These are phyloP conservation scores for Pristionchus japonicus DNA, from an alignment of 2,888 invertebrate species.

Conservation along the genomic window DNA sequence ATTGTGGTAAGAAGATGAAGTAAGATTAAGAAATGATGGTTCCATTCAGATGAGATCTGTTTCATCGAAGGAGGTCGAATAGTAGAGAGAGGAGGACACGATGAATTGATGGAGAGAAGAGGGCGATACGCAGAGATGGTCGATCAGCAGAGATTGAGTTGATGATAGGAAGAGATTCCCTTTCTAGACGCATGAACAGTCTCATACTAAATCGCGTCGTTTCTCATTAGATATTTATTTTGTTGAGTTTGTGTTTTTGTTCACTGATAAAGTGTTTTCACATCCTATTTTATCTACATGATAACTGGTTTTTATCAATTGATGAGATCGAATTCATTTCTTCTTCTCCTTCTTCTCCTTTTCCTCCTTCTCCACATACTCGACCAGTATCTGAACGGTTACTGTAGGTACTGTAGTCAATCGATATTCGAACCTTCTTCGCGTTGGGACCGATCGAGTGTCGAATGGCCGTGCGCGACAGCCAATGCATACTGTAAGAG, in stretches of 20 bases:
- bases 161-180: neutral
- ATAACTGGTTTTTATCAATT: constrained; percentile 35
- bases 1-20: constrained; percentile 6
- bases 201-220: neutral
- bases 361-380: neutral
- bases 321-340: constrained; percentile 14
- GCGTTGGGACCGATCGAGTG: constrained; percentile 36
- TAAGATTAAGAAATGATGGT: neutral
- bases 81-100: constrained; percentile 53
- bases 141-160: constrained; percentile 15
- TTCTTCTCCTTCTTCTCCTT: constrained; percentile 32
- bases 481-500: constrained; percentile 41
- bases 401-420: neutral
- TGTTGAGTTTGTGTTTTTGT: neutral
- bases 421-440: constrained; percentile 18
- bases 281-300: neutral
- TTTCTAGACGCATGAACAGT: neutral
- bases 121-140: constrained; percentile 23
- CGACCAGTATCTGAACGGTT: neutral
- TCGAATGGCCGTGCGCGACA: constrained; percentile 32
- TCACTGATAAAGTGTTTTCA: neutral
- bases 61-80: constrained; percentile 45
- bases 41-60: constrained; percentile 42
- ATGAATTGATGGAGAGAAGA: constrained; percentile 68
- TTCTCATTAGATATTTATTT: neutral